phyloP scores from a whole-genome alignment of 2,888 invertebrate species.

The Aquatica leii region DNA sequence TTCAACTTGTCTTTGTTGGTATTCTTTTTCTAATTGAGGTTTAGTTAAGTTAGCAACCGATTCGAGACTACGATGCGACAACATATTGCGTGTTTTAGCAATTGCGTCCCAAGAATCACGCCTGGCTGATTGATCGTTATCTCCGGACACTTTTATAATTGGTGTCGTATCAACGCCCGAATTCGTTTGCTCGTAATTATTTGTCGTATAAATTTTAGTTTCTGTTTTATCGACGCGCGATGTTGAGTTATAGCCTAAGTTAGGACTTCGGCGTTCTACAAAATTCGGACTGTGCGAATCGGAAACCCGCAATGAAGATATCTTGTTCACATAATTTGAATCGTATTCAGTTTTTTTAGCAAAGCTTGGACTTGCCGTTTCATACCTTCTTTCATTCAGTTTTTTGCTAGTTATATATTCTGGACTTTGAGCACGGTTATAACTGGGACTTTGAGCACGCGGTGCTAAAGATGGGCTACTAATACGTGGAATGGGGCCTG shows the following conservation, averaged over 20 bases:
- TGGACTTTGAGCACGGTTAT: slow-evolving; percentile 56
- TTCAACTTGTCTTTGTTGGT: slow-evolving; percentile 51
- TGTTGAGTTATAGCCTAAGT: slow-evolving; percentile 46
- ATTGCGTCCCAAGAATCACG: slow-evolving; percentile 86
- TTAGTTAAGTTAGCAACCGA: slow-evolving; percentile 75
- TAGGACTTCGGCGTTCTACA: slow-evolving; percentile 52
- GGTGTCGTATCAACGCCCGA: slow-evolving; percentile 65
- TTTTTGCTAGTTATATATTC: slow-evolving; percentile 56
- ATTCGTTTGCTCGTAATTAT: slow-evolving; percentile 40
- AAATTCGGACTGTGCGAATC: slow-evolving; percentile 55
- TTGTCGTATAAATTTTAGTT: slow-evolving; percentile 47
- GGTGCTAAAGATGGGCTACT: slow-evolving; percentile 54
- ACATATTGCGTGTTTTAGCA: slow-evolving; percentile 79
- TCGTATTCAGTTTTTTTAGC: slow-evolving; percentile 51
- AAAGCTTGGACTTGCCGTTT: slow-evolving; percentile 53
- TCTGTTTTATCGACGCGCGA: slow-evolving; percentile 53
- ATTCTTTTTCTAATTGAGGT: slow-evolving; percentile 63
- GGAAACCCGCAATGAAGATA: slow-evolving; percentile 55
- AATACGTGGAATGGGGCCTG: slow-evolving; percentile 50
- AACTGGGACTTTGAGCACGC: slow-evolving; percentile 53
- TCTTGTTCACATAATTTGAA: slow-evolving; percentile 52
- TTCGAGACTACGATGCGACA: slow-evolving; percentile 75
- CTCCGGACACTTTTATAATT: slow-evolving; percentile 68
- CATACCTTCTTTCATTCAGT: slow-evolving; percentile 54
- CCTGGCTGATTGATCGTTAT: slow-evolving; percentile 66